Conservation (phyloP, 2,888 invertebrate species). For the Drosophila histrio region DNA sequence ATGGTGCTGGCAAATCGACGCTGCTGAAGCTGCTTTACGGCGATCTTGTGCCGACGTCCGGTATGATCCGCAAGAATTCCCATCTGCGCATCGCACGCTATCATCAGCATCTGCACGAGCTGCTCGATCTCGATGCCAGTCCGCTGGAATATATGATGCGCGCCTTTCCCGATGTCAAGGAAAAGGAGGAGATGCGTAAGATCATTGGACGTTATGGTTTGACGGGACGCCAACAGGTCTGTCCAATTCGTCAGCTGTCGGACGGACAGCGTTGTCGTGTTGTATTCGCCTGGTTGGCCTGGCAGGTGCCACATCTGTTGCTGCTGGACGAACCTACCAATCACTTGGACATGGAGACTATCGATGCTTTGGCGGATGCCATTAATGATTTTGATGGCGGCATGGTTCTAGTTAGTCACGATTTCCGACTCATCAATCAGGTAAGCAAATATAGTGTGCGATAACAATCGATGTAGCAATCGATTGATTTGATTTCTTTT, state of each 20-base stretch:
- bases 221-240: conserved; percentile 97
- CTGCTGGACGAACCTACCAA: conserved; percentile 94
- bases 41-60: conserved; percentile 96
- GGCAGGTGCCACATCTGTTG: conserved; percentile 97
- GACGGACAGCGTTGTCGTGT: conserved; percentile 99
- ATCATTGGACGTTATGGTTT: conserved; percentile 99
- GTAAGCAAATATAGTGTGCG: conserved; percentile 85
- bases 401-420: conserved; percentile 99
- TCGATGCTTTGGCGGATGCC: conserved; percentile 98
- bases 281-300: conserved; percentile 99
- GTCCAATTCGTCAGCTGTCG: conserved; percentile 87
- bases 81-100: conserved; percentile 98
- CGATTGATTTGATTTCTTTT: not conserved
- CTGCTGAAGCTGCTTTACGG: conserved; percentile 97
- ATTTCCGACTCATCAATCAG: conserved; percentile 99
- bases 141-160: conserved; percentile 99
- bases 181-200: conserved; percentile 99
- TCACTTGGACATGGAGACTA: conserved; percentile 98
- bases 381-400: conserved; percentile 99
- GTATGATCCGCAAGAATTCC: conserved; percentile 99
- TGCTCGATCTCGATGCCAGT: conserved; percentile 96
- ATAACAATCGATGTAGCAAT: not conserved
- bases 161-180: conserved; percentile 97
- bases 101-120: conserved; percentile 99
- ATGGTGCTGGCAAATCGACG: conserved; percentile 99